Evolutionary conservation across 1,140 invertebrate species (phyloP), one percentile per base, ranked within the genome.

Genomic region (Neuroterus valhalla): DNA sequence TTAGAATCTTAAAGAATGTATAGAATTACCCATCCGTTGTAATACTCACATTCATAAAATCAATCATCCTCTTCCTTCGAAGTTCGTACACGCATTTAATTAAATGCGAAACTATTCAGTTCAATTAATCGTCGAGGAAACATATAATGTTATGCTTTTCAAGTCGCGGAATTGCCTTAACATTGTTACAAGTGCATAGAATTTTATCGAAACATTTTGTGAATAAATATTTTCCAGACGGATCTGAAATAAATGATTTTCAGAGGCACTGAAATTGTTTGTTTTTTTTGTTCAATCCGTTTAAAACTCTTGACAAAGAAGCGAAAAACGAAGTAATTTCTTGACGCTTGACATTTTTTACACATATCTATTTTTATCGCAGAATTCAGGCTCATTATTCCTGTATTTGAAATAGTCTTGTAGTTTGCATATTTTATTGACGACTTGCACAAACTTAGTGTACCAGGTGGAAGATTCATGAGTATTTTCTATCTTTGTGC

Each of bases 361-460:
- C 46, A 50, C n/a, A 6, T 21, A 23, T 23, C 26, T 14, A 23
- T 26, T 26, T 23, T 55, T 26, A 38, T 62, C 55, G 14, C 23
- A 62, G 55, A 62, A 12, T 62, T 62, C 23, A 62, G 15, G 8
- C 14, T 31, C 12, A 38, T 62, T 19, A n/a, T 48, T 48, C 17
- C n/a, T 8, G 23, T 62, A 2, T 31, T 52, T 26, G 21, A n/a
- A n/a, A 62, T 31, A 62, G 23, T 62, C 55, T 62, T 62, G 14
- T 62, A 26, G 52, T 23, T 62, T 62, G 55, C 23, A 62, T 62
- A 62, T 38, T 62, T 62, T 62, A 62, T 62, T 62, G 55, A 62
- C 55, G 21, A 62, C 31, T 62, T 6, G 26, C 26, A 62, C 31
- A 31, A 62, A 2, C 14, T 62, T 62, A 62, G 11, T 38, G 23